phyloP scores from a whole-genome alignment of 2,888 invertebrate genomes.

The Leptinotarsa haldemani region DNA sequence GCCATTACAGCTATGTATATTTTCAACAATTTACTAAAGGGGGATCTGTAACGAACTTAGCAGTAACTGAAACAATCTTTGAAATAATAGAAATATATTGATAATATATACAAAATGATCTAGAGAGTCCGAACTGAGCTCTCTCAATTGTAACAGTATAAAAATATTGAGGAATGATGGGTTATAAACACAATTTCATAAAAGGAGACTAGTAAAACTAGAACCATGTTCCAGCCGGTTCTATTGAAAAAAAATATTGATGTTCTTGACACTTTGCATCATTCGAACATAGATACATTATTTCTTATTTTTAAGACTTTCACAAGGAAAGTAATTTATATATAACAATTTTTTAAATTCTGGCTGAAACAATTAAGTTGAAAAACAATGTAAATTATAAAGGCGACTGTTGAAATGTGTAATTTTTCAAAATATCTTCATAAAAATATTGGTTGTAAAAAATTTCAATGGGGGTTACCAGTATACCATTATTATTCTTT shows the following conservation, averaged over 20 bases:
- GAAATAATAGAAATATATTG: constrained; percentile 33
- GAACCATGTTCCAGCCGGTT: neutral
- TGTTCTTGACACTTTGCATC: neutral
- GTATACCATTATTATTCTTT: neutral
- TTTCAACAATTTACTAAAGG: too few species aligned
- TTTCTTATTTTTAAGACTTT: neutral
- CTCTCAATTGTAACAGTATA: constrained; percentile 18
- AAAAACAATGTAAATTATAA: neutral
- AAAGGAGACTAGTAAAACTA: neutral
- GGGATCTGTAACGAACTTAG: too few species aligned
- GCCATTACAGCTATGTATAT: too few species aligned
- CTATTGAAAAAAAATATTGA: neutral
- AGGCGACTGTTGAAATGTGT: neutral
- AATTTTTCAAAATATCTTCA: neutral
- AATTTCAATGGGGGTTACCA: neutral
- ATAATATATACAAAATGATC: constrained; percentile 25
- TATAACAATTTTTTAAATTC: neutral
- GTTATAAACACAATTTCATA: constrained; percentile 2
- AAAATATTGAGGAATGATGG: constrained; percentile 23
- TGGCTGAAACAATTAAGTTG: neutral
- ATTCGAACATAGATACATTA: neutral
- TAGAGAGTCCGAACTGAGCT: constrained; percentile 20
- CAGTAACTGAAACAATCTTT: constrained; percentile 1
- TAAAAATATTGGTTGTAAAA: neutral
- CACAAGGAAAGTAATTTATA: neutral